These are phyloP conservation scores for Crenichthys baileyi DNA, from an alignment of 2,797 vertebrate genomes.

Conservation along the genomic window DNA sequence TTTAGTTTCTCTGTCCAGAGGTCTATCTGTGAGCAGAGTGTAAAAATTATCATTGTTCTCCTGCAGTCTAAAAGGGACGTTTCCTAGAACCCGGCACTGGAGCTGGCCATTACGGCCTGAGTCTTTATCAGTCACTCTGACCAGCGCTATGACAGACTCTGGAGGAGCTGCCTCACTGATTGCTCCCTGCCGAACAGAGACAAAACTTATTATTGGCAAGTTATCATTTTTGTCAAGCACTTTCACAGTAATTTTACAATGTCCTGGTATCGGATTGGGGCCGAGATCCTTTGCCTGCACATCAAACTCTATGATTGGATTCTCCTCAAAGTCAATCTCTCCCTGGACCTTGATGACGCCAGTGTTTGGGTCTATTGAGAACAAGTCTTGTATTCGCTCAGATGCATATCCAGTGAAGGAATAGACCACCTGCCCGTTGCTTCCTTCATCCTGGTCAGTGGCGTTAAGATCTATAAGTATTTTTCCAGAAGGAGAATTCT, in stretches of 20 bases:
- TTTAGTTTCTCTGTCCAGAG: conserved; percentile 93
- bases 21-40: conserved; percentile 94
- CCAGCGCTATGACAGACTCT: conserved; percentile 95
- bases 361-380: conserved; percentile 94
- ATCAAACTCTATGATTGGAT: conserved; percentile 95
- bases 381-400: conserved; percentile 93
- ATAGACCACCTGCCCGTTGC: conserved; percentile 95
- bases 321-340: conserved; percentile 97
- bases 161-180: conserved; percentile 97
- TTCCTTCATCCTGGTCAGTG: conserved; percentile 95
- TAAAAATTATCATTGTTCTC: conserved; percentile 98
- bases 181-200: conserved; percentile 96
- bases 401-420: conserved; percentile 96
- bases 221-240: conserved; percentile 98
- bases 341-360: conserved; percentile 95
- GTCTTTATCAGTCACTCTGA: conserved; percentile 96
- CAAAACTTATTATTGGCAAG: conserved; percentile 93
- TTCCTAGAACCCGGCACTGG: conserved; percentile 93
- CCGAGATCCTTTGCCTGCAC: conserved; percentile 96
- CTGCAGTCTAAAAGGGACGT: conserved; percentile 93
- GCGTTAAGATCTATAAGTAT: conserved; percentile 95
- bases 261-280: conserved; percentile 96
- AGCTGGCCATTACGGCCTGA: conserved; percentile 95
- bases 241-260: conserved; percentile 97
- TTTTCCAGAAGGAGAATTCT: conserved; percentile 91